Evolutionary conservation across 2,888 invertebrate species (phyloP).

Genomic region (Dermolepida albohirtum): DNA sequence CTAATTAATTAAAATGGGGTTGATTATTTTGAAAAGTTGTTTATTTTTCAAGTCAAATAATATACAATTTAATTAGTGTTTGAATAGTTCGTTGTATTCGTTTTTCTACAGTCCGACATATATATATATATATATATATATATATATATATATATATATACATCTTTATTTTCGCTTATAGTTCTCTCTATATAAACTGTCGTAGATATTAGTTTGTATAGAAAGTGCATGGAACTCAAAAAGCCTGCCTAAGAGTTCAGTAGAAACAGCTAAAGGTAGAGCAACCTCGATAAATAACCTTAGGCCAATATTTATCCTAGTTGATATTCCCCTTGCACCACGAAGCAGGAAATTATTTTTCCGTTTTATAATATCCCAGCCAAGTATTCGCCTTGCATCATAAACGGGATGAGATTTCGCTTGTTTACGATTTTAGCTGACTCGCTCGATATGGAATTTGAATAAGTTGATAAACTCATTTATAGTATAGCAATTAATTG

Average conservation of each 20-base stretch:
- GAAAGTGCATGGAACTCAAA: constrained; percentile 4
- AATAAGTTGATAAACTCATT: constrained; percentile 19
- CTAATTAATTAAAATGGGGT: no score
- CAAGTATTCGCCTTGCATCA: constrained; percentile 55
- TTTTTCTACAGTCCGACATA: no score
- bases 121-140: no score
- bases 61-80: no score
- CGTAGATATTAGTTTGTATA: not conserved
- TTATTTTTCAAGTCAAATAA: no score
- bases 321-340: constrained; percentile 56
- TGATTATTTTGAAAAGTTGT: no score
- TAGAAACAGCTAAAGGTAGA: constrained; percentile 47
- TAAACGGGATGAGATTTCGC: constrained; percentile 56
- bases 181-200: not conserved
- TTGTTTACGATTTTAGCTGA: constrained; percentile 48
- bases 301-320: constrained; percentile 57
- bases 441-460: constrained; percentile 10
- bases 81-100: no score
- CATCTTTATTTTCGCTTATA: no score
- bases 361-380: constrained; percentile 58
- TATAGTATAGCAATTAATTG: constrained; percentile 5
- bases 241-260: constrained; percentile 5
- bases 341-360: constrained; percentile 60
- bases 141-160: no score
- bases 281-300: constrained; percentile 54